These are phyloP conservation scores for Idris sp. DNA, from an alignment of 1,140 invertebrate genomes.

Conservation along the genomic window DNA sequence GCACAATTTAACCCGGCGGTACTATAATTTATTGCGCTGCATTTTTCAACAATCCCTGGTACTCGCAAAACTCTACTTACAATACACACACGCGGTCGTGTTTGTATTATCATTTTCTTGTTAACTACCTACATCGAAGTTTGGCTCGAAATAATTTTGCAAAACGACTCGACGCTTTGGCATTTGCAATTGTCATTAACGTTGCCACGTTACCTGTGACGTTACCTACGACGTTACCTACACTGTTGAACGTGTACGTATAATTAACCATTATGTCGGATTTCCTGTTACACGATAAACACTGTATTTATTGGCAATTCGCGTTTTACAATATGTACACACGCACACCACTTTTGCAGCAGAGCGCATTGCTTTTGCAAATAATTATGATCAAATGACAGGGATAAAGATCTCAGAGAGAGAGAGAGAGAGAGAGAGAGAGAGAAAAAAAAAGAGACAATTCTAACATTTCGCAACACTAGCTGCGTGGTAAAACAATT, in stretches of 20 bases:
- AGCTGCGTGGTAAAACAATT: too few relatives aligned
- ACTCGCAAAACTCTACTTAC: too few relatives aligned
- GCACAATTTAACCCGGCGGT: constrained; percentile 41
- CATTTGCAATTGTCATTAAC: constrained; percentile 55
- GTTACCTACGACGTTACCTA: constrained; percentile 56
- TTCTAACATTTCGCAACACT: too few relatives aligned
- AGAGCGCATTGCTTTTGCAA: constrained; percentile 23
- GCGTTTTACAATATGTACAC: constrained; percentile 48
- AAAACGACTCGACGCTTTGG: constrained; percentile 17
- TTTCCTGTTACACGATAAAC: constrained; percentile 62
- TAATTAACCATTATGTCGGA: constrained; percentile 60
- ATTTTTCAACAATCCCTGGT: constrained; percentile 34
- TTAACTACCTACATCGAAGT: constrained; percentile 44
- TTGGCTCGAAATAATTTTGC: constrained; percentile 27
- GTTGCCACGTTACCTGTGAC: constrained; percentile 60
- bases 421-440: too few relatives aligned
- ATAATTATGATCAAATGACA: constrained; percentile 47
- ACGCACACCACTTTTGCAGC: constrained; percentile 16
- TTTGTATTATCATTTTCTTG: constrained; percentile 35
- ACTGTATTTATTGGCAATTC: constrained; percentile 62
- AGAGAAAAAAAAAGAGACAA: too few relatives aligned
- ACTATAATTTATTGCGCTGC: constrained; percentile 44
- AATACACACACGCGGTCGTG: too few relatives aligned
- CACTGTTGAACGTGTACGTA: constrained; percentile 50
- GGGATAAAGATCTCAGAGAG: constrained; percentile 31